phyloP scores from a whole-genome alignment of 2,113 vertebrate genomes.

The Arothron firmamentum region DNA sequence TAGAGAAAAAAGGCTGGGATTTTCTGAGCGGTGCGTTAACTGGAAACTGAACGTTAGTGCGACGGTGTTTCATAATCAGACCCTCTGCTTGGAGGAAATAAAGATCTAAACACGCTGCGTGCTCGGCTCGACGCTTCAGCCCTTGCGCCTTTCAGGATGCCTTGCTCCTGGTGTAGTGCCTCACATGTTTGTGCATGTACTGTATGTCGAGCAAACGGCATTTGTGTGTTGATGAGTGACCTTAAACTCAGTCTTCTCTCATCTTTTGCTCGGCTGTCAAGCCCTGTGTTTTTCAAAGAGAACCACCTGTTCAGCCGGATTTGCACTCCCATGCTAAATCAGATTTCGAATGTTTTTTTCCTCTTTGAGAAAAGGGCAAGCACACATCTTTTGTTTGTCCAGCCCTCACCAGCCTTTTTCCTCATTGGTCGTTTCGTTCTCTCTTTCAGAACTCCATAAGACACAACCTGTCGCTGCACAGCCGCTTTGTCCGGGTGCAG shows the following conservation, averaged over 20 bases:
- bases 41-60: not conserved
- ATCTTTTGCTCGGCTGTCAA: conserved; percentile 24
- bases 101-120: conserved; percentile 29
- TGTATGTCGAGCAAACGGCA: conserved; percentile 27
- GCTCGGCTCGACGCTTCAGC: conserved; percentile 19
- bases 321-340: conserved; percentile 56
- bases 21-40: too few species aligned
- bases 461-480: conserved; percentile 96
- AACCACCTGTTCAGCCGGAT: conserved; percentile 64
- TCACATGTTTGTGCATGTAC: conserved; percentile 15
- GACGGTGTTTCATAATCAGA: conserved; percentile 40
- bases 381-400: conserved; percentile 32
- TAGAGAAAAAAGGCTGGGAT: too few species aligned
- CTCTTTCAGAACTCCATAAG: conserved; percentile 91
- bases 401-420: conserved; percentile 21
- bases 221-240: conserved; percentile 47
- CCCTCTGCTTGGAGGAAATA: conserved; percentile 50
- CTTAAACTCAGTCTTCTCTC: conserved; percentile 41
- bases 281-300: conserved; percentile 36
- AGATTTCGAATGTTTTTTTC: conserved; percentile 38
- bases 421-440: conserved; percentile 30
- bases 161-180: conserved; percentile 28
- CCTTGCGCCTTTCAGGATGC: conserved; percentile 22
- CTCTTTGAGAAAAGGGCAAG: conserved; percentile 52
- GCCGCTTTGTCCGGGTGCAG: conserved; percentile 95